Conservation (phyloP, 2,113 vertebrate species). For the Athene cunicularia region DNA sequence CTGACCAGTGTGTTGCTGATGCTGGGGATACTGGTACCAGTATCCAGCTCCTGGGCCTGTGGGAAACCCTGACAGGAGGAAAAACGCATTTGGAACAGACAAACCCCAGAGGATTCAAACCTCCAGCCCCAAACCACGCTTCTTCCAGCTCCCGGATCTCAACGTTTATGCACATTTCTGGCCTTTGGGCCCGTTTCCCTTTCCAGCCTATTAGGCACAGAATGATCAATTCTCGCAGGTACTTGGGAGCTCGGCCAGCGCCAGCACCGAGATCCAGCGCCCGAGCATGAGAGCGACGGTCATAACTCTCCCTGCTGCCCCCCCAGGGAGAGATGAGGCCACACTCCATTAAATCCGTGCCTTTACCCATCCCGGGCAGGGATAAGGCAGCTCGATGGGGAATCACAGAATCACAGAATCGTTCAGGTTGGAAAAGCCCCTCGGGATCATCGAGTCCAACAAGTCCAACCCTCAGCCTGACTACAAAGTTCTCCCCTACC, state of each 20-base stretch:
- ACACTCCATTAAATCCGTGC: neutral
- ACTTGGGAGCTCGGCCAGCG: neutral
- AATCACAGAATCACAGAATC: too few species aligned
- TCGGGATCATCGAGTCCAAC: too few species aligned
- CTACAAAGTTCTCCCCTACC: too few species aligned
- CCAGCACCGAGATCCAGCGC: neutral
- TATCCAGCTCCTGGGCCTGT: neutral
- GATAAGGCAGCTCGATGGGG: neutral
- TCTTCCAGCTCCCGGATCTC: neutral
- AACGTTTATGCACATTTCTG: neutral
- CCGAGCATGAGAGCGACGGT: accelerated
- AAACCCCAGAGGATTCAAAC: neutral
- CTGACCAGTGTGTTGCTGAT: neutral
- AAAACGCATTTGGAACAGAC: neutral
- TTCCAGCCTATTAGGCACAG: conserved; percentile 25
- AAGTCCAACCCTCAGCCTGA: too few species aligned
- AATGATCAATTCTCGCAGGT: neutral
- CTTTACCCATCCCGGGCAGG: neutral
- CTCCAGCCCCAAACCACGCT: neutral
- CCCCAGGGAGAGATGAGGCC: neutral
- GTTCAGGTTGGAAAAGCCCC: too few species aligned
- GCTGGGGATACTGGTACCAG: neutral
- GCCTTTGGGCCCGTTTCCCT: neutral
- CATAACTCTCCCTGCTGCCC: neutral
- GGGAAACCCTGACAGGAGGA: neutral